Percentiles rank a stretch among this genome's conserved stretches.
phyloP scores from a whole-genome alignment of 2,888 invertebrate genomes.

The Aspidapion aeneum region DNA sequence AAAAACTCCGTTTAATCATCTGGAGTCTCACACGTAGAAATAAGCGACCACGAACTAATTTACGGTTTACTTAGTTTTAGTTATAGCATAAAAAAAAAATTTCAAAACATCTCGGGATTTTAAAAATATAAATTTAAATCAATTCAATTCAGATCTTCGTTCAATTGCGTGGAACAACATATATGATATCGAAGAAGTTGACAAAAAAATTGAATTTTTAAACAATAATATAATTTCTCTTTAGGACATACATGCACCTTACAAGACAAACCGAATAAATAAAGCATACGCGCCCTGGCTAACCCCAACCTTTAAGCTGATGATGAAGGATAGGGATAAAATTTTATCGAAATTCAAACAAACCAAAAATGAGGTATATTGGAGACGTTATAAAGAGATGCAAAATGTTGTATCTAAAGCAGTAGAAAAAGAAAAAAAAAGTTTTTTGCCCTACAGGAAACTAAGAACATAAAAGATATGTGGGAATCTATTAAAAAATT shows the following conservation, averaged over 20 bases:
- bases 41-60: conserved; percentile 2
- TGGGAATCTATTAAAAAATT: conserved; percentile 7
- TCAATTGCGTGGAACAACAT: not conserved
- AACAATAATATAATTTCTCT: conserved; percentile 7
- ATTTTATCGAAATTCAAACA: conserved; percentile 13
- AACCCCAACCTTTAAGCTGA: conserved; percentile 11
- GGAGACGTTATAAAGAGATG: conserved; percentile 15
- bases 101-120: not conserved
- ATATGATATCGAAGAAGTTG: not conserved
- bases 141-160: not conserved
- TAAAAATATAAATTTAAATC: not conserved
- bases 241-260: conserved; percentile 13
- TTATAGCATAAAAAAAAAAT: not conserved
- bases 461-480: not conserved
- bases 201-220: conserved; percentile 1
- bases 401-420: conserved; percentile 12
- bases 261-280: conserved; percentile 4
- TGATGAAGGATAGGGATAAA: conserved; percentile 14
- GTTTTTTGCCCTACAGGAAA: conserved; percentile 1
- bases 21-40: not conserved
- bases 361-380: conserved; percentile 8
- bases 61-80: not conserved
- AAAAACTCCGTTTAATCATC: not conserved
- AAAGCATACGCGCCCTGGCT: conserved; percentile 11
- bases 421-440: conserved; percentile 15